Percentiles rank a stretch among this genome's conserved stretches.
Evolutionary conservation across 1,140 invertebrate genomes (phyloP).

Genomic region (Copidosoma floridanum): DNA sequence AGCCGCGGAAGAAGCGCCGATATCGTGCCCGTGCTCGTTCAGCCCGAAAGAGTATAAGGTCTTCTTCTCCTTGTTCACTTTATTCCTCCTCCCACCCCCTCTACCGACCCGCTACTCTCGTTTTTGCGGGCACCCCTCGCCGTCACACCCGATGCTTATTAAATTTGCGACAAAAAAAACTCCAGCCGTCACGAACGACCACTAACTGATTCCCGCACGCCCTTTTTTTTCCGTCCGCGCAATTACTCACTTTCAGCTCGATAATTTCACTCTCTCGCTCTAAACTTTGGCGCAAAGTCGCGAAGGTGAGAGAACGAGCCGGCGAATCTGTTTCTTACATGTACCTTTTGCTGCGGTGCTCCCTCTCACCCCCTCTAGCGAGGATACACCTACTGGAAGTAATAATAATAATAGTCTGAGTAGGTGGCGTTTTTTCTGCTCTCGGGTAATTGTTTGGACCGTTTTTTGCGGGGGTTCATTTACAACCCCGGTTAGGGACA

Average conservation of each 20-base stretch:
- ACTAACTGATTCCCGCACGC: slow-evolving; percentile 32
- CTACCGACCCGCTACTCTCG: slow-evolving; percentile 11
- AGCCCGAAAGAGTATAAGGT: background rate
- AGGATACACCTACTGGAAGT: too few relatives aligned
- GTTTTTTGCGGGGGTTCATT: too few relatives aligned
- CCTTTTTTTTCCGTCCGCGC: slow-evolving; percentile 20
- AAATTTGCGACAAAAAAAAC: slow-evolving; percentile 37
- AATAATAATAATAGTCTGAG: too few relatives aligned
- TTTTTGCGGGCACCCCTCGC: slow-evolving; percentile 28
- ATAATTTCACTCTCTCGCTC: slow-evolving; percentile 10
- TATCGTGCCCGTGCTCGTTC: background rate
- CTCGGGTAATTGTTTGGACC: too few relatives aligned
- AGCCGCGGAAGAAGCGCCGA: background rate
- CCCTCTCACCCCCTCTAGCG: too few relatives aligned
- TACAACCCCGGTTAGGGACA: too few relatives aligned
- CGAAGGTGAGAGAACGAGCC: background rate
- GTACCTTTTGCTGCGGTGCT: too few relatives aligned
- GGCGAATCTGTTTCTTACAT: too few relatives aligned
- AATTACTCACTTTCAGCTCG: slow-evolving; percentile 24
- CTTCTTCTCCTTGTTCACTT: slow-evolving; percentile 9
- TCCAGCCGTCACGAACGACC: slow-evolving; percentile 13
- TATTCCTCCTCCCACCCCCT: slow-evolving; percentile 4
- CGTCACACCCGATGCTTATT: slow-evolving; percentile 41
- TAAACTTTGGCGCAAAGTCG: slow-evolving; percentile 3
- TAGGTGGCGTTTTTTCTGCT: too few relatives aligned